Conservation (phyloP, 2,113 vertebrate species). For the Lepus americanus region DNA sequence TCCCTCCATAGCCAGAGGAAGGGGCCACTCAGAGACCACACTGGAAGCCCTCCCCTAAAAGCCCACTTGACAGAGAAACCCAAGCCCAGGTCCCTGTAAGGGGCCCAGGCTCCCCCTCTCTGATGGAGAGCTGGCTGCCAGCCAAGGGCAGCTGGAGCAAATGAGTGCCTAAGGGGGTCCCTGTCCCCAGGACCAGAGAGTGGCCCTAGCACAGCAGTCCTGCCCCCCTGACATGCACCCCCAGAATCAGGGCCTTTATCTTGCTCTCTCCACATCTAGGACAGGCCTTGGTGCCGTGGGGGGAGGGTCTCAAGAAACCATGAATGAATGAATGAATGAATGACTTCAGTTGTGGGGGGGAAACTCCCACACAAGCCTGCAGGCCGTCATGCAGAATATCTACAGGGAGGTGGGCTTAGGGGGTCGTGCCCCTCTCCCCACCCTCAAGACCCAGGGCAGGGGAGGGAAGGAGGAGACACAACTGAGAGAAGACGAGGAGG, state of each 20-base stretch:
- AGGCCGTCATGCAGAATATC: not conserved
- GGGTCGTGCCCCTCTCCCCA: not conserved
- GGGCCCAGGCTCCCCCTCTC: not conserved
- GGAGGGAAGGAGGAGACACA: not conserved
- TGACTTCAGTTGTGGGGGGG: not conserved
- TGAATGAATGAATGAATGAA: not conserved
- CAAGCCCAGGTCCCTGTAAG: constrained; percentile 16
- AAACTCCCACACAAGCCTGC: too few species aligned
- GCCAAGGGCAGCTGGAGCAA: not conserved
- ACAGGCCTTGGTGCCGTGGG: not conserved
- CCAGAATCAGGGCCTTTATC: not conserved
- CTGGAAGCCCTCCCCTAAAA: not conserved
- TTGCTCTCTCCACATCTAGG: not conserved
- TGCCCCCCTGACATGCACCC: not conserved
- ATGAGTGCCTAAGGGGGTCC: not conserved
- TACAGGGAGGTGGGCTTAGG: not conserved
- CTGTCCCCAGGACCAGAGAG: not conserved
- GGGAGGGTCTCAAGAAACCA: not conserved
- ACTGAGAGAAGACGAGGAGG: not conserved
- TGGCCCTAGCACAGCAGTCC: not conserved
- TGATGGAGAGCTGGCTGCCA: not conserved
- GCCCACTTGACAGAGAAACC: not conserved
- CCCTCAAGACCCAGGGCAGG: not conserved
- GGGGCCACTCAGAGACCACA: not conserved
- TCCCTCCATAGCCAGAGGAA: not conserved